Percentiles rank a stretch among this genome's conserved stretches.
Evolutionary conservation across 2,888 invertebrate genomes (phyloP).

Genomic region (Mesorhabditis belari): DNA sequence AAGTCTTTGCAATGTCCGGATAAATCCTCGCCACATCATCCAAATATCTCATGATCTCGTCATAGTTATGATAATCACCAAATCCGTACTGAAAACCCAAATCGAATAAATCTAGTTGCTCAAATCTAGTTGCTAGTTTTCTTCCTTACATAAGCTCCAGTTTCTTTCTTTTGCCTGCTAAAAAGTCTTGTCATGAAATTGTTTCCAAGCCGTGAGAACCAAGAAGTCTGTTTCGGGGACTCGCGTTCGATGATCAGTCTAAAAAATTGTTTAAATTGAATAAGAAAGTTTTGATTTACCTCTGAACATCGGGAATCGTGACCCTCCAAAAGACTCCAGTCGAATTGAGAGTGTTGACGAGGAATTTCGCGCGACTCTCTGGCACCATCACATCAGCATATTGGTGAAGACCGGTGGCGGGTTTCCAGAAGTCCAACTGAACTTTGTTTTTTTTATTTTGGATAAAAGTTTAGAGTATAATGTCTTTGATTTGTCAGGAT

Average conservation of each 20-base stretch:
- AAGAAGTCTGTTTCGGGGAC: background rate
- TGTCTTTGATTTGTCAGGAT: background rate
- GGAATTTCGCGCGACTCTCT: slow-evolving; percentile 60
- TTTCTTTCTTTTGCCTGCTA: background rate
- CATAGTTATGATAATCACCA: slow-evolving; percentile 49
- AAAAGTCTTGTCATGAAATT: background rate
- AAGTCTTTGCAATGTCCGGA: slow-evolving; percentile 39
- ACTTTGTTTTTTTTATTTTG: slow-evolving; percentile 1
- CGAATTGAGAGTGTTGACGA: slow-evolving; percentile 61
- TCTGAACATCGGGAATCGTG: slow-evolving; percentile 63
- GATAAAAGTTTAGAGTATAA: background rate
- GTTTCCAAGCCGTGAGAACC: background rate
- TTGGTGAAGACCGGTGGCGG: slow-evolving; percentile 39
- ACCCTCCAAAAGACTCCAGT: slow-evolving; percentile 16
- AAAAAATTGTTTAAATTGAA: slow-evolving; percentile 1
- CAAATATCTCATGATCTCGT: slow-evolving; percentile 44
- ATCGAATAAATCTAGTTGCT: background rate
- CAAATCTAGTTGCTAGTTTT: background rate
- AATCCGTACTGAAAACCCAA: slow-evolving; percentile 20
- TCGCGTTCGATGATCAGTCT: slow-evolving; percentile 47
- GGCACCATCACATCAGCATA: slow-evolving; percentile 67
- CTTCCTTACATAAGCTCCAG: background rate
- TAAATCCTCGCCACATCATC: slow-evolving; percentile 42
- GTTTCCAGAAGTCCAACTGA: slow-evolving; percentile 52
- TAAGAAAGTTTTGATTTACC: slow-evolving; percentile 16